phyloP scores from a whole-genome alignment of 2,113 vertebrate species.

The Rhegmatorhina hoffmannsi region DNA sequence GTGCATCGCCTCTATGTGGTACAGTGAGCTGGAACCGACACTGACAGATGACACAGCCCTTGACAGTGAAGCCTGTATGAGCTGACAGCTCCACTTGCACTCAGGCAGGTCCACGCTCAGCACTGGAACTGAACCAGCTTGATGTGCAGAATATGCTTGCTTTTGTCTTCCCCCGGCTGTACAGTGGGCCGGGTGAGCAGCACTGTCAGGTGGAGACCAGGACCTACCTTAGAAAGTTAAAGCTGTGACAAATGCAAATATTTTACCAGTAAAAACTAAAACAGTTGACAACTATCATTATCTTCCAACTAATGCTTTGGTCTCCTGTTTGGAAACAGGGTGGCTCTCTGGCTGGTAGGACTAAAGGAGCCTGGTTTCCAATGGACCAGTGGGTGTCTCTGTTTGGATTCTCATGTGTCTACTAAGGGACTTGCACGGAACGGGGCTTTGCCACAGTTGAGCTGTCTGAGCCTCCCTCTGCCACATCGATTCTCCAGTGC shows the following conservation, averaged over 20 bases:
- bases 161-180: constrained; percentile 62
- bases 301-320: background rate
- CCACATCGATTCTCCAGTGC: fast-evolving
- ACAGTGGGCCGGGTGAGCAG: constrained; percentile 45
- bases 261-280: background rate
- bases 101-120: constrained; percentile 85
- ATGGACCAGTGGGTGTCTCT: background rate
- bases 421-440: background rate
- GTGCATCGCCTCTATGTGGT: constrained; percentile 88
- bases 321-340: background rate
- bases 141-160: constrained; percentile 78
- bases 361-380: background rate
- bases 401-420: background rate
- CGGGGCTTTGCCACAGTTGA: background rate
- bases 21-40: constrained; percentile 96
- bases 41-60: constrained; percentile 93
- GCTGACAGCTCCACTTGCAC: constrained; percentile 91
- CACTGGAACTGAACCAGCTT: constrained; percentile 78
- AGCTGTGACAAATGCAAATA: background rate
- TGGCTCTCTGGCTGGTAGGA: background rate
- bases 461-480: background rate
- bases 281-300: background rate
- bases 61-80: constrained; percentile 89
- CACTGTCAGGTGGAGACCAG: constrained; percentile 61
- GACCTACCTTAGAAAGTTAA: constrained; percentile 20